Evolutionary conservation across 2,888 invertebrate species (phyloP), one percentile per base, ranked within the genome.

Genomic region (Nebria brevicollis): DNA sequence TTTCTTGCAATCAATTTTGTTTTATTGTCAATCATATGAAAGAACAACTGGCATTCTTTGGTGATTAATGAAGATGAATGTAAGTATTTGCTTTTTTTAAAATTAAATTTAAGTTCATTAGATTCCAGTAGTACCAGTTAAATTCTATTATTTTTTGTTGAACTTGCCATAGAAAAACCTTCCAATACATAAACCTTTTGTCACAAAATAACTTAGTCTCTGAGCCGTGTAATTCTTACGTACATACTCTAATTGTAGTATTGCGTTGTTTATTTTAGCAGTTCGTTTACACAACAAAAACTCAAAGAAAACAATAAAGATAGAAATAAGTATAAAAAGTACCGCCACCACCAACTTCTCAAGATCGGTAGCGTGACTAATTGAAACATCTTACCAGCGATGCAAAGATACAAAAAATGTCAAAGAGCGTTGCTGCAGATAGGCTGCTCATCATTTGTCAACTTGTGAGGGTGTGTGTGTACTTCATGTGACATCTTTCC

Each of bases 281-380:
- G 70, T 77, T 77, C 34, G 70, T 77, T 77, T 77, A 54, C 66
- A 77, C 54, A 54, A 54, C 13, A 54, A 54, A 54, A 54, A 54
- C 8, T 13, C 2, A 54, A 11, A 54, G 54, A 54, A 54, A 54
- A 54, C 8, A 11, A 54, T 54, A 54, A 43, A 70, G 26, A 15
- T 43, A 54, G 70, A 77, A 77, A 77, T 20, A 68, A 68, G 20
- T 25, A 66, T n/a, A 77, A 77, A 70, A 77, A 26, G 15, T 26
- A 54, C 20, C 8, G 10, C 73, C 20, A 42, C 64, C 13, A 54
- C 11, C 8, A 78, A 81, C 80, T 74, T 81, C 83, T 82, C 83
- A 83, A 83, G 85, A 86, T 84, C 85, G 85, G 84, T 84, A 85
- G 86, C 86, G 86, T 86, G 86, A 87, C 86, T 87, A 87, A 87